Conservation (phyloP, 2,113 vertebrate genomes). For the Sebastes fasciatus region DNA sequence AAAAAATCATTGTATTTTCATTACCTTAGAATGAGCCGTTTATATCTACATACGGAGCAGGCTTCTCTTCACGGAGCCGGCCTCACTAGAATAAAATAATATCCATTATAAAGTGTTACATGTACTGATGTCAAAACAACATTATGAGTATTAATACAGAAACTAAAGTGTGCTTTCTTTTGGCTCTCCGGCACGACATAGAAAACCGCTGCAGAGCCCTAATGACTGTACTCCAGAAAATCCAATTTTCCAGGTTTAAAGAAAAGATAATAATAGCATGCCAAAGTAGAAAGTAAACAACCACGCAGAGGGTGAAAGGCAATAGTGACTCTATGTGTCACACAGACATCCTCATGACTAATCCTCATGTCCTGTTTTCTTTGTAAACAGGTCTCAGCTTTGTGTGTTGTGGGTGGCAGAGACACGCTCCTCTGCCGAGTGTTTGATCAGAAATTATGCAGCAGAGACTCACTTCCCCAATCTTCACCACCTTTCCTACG, state of each 20-base stretch:
- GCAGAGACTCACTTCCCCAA: not conserved
- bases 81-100: not conserved
- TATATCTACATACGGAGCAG: no score
- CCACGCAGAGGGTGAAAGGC: not conserved
- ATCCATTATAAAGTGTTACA: not conserved
- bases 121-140: not conserved
- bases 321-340: not conserved
- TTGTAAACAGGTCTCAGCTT: conserved; percentile 26
- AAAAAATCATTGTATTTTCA: no score
- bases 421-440: conserved; percentile 8
- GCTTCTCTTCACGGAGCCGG: no score
- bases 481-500: conserved; percentile 16
- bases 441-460: conserved; percentile 42
- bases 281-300: conserved; percentile 21
- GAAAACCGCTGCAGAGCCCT: not conserved
- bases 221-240: not conserved
- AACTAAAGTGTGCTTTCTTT: not conserved
- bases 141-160: not conserved
- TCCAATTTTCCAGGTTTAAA: not conserved
- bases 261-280: not conserved
- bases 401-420: conserved; percentile 25
- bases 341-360: conserved; percentile 27
- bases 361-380: conserved; percentile 35
- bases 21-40: no score
- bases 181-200: not conserved